A percentile compares a stretch with the other conserved stretches of the same genome.
These are phyloP conservation scores for Sakesphorus luctuosus DNA, from an alignment of 2,113 vertebrate genomes.

Conservation along the genomic window DNA sequence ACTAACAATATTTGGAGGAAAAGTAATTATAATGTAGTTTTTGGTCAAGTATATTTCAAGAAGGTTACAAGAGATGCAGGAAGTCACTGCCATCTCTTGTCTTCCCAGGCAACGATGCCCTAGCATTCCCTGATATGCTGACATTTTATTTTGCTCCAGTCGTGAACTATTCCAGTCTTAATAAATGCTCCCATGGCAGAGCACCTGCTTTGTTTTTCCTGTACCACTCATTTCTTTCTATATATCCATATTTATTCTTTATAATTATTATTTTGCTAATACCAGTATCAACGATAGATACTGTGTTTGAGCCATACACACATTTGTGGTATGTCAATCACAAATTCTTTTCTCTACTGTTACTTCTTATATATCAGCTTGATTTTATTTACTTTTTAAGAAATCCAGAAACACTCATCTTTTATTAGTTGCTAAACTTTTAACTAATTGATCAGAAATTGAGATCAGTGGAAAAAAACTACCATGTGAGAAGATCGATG, in stretches of 20 bases:
- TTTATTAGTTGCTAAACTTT: neutral
- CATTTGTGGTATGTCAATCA: neutral
- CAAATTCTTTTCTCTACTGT: neutral
- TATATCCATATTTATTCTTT: neutral
- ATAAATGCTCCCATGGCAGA: neutral
- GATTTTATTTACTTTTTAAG: neutral
- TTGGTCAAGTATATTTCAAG: neutral
- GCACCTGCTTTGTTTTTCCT: neutral
- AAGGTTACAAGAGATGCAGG: neutral
- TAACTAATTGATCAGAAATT: neutral
- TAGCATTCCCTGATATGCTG: neutral
- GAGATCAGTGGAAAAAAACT: neutral
- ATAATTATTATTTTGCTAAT: neutral
- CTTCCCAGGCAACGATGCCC: accelerated
- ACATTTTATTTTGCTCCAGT: neutral
- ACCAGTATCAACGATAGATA: accelerated
- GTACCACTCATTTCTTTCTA: neutral
- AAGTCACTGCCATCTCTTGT: neutral
- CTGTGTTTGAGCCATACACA: neutral
- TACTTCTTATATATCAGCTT: neutral
- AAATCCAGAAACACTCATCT: neutral
- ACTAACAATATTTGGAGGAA: neutral
- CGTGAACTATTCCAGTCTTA: neutral
- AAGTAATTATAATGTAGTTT: neutral
- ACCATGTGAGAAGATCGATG: neutral